These are phyloP conservation scores for Vicugna pacos DNA, from an alignment of 2,113 vertebrate genomes.

Conservation along the genomic window DNA sequence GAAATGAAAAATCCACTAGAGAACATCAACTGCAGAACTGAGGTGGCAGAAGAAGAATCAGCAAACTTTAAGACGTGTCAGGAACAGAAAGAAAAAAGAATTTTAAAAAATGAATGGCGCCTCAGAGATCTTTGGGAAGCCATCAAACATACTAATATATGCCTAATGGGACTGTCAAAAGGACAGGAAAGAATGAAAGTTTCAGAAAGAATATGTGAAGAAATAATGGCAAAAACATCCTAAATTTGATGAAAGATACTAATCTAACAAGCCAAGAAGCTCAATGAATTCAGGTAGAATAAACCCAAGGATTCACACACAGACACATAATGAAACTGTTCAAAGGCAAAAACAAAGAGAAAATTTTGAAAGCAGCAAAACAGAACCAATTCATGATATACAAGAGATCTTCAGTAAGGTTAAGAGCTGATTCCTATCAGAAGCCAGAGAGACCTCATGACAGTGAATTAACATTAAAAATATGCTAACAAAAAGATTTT, in stretches of 20 bases:
- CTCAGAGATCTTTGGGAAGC: neutral
- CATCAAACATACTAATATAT: neutral
- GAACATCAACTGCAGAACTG: neutral
- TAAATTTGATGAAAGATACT: neutral
- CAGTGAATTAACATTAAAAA: neutral
- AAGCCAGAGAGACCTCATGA: neutral
- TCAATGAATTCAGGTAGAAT: neutral
- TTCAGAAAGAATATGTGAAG: neutral
- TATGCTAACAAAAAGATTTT: neutral
- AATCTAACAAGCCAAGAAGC: neutral
- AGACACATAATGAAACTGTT: neutral
- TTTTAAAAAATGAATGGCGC: neutral
- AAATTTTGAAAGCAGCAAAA: neutral
- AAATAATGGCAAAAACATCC: neutral
- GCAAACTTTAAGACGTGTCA: no score
- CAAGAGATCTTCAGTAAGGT: neutral
- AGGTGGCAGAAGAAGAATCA: neutral
- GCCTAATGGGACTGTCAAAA: neutral
- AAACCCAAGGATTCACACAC: neutral
- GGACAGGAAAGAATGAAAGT: neutral
- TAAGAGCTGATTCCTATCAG: neutral
- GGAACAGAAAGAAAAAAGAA: no score
- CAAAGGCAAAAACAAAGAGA: neutral
- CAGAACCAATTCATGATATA: neutral
- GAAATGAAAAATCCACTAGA: neutral